Evolutionary conservation across 1,140 invertebrate species (phyloP).

Genomic region (Saccostrea echinata): DNA sequence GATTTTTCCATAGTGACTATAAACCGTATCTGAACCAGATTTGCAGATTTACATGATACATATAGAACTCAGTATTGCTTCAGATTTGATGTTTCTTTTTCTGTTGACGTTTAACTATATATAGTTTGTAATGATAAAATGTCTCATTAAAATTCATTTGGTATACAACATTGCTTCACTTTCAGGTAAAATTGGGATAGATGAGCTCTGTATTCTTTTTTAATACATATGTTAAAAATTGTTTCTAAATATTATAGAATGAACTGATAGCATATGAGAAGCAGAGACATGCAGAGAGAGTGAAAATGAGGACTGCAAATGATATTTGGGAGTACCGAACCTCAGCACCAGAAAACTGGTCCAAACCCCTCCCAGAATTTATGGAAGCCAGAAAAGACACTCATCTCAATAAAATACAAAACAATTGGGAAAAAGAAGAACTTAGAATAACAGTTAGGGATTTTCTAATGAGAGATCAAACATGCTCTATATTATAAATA

Average conservation of each 20-base stretch:
- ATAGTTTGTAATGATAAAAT: too few species aligned
- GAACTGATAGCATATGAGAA: conserved; percentile 43
- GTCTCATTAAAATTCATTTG: too few species aligned
- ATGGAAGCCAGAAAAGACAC: conserved; percentile 41
- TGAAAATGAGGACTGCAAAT: conserved; percentile 18
- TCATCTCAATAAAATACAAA: not conserved
- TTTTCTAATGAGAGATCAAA: not conserved
- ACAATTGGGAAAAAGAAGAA: conserved; percentile 16
- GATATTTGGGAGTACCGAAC: conserved; percentile 53
- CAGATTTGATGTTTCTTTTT: too few species aligned
- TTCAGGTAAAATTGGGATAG: too few species aligned
- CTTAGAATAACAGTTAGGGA: conserved; percentile 5
- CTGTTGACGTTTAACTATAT: too few species aligned
- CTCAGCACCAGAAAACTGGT: conserved; percentile 51
- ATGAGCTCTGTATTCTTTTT: too few species aligned
- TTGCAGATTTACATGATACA: too few species aligned
- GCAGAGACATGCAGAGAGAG: conserved; percentile 11
- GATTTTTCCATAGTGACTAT: too few species aligned
- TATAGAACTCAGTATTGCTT: too few species aligned
- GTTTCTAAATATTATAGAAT: conserved; percentile 3
- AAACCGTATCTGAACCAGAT: too few species aligned
- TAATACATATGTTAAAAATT: too few species aligned
- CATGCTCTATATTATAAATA: not conserved
- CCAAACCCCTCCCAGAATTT: conserved; percentile 47
- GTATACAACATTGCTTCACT: too few species aligned